A percentile compares a stretch with the other conserved stretches of the same genome.
Evolutionary conservation across 1,140 invertebrate genomes (phyloP).

Genomic region (Radopholus similis): DNA sequence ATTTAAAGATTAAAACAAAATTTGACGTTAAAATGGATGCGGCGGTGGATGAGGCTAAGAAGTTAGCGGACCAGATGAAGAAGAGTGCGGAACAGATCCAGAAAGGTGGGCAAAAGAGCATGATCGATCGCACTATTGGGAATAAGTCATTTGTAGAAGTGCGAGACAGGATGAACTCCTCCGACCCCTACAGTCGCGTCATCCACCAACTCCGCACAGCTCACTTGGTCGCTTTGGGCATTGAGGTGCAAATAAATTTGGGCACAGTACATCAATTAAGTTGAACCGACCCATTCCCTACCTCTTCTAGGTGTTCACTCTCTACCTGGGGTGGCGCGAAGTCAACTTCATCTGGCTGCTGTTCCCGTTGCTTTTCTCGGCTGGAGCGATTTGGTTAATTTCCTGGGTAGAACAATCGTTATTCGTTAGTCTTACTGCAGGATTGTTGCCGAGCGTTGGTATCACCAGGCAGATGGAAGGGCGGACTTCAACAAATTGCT

Average conservation of each 20-base stretch:
- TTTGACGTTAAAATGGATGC: constrained; percentile 10
- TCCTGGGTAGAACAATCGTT: neutral
- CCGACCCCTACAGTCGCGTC: constrained; percentile 5
- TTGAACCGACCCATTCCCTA: neutral
- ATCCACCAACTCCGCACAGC: constrained; percentile 27
- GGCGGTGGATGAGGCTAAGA: constrained; percentile 23
- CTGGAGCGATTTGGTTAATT: constrained; percentile 12
- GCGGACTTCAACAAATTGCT: constrained; percentile 14
- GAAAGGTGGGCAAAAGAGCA: neutral
- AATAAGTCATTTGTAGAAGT: constrained; percentile 12
- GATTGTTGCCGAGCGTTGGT: constrained; percentile 22
- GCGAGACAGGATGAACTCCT: neutral
- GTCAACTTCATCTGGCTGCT: constrained; percentile 19
- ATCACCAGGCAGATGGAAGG: constrained; percentile 19
- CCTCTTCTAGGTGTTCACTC: neutral
- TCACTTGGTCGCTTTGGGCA: constrained; percentile 16
- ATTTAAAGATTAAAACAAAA: neutral
- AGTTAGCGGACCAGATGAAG: constrained; percentile 23
- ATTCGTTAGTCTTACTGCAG: neutral
- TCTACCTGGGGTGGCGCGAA: constrained; percentile 14
- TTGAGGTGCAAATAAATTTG: constrained; percentile 11
- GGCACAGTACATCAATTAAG: neutral
- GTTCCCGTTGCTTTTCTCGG: constrained; percentile 15
- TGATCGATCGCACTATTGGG: neutral
- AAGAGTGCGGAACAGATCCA: constrained; percentile 15